Base-by-base conservation (phyloP, 2,888 invertebrate species). In the Aporophyla nigra region DNA sequence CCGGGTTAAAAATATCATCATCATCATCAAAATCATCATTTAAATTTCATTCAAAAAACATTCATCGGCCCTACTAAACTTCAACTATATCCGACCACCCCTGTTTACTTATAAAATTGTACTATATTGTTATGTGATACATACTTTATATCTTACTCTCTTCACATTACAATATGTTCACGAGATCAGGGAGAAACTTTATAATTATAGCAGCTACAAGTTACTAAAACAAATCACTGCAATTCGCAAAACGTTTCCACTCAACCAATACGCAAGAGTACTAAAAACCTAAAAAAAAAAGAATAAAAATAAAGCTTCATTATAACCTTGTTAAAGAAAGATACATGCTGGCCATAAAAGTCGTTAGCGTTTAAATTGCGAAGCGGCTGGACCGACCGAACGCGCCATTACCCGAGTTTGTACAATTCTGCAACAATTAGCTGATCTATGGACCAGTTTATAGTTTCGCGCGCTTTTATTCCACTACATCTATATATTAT, bases 361-460 rank as follows among this genome's bases (percentile, higher is more conserved):
- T 90, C 90, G 90, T 93, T 92, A 92, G 87, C 86, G 90, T 89
- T 90, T 90, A 92, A 92, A 92, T 92, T 89, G 86, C 89, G 86
- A 84, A 87, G 86, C 89, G 89, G 85, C 87, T 86, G 88, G 90
- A 82, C 84, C 87, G 88, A 89, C 90, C 87, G 88, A 85, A 87
- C 82, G 87, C 87, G 84, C 89, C 88, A 91, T 92, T 91, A 90
- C 88, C 85, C 86, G 82, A 88, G 86, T 91, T 91, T 90, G 88
- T 87, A 86, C 86, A 87, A 90, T 89, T 91, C 88, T 86, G 86
- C 85, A 80, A 88, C 90, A 90, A 91, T 91, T 91, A 90, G 83
- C 87, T 87, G 86, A 88, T 90, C 89, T 87, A 85, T 85, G 85
- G 68, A 74, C 75, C 75, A 72, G 81, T 87, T 86, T 84, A 86